Base-by-base conservation (phyloP, 2,888 invertebrate genomes). In the Dusona sp. region DNA sequence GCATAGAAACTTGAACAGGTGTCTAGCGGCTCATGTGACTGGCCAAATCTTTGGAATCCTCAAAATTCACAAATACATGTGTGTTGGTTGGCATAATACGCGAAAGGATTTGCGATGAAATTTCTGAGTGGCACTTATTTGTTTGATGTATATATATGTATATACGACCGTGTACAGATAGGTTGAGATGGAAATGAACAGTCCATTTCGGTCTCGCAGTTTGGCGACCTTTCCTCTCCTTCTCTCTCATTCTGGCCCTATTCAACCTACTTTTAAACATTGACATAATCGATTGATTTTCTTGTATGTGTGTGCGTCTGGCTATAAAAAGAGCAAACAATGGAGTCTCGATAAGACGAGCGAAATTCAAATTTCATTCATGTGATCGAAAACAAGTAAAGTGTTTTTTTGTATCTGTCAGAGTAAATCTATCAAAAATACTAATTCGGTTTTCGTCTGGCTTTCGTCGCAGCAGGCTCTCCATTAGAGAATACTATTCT, bases 311-410 rank as follows among this genome's bases (percentile, higher is more conserved):
- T 45, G 33, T 42, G 33, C 57, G 57, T 54, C 22, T 36, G 33
- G 25, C 72, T 57, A 68, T 73, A 78, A 68, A 75, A 75, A 70
- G 64, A 84, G 22, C 19, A 51, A 48, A 42, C 73, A 11, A 64
- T 19, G 6, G 61, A 25, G 48, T 42, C 42, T 64, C 72, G 64
- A 25, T n/a, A 42, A 22, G 25, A 13, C 57, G 48, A 70, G n/a
- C 33, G 65, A 67, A 65, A 80, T 80, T 75, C 22, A 77, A 80
- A 80, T 84, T 84, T 70, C 61, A 70, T 75, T 70, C 80, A 68
- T 48, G 64, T 70, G 75, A 51, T 42, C 80, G 42, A 61, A 80
- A 54, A 13, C 57, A 7, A 45, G 33, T 19, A 25, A n/a, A 38
- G 16, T 11, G 7, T 22, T 42, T 42, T 48, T 22, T 13, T 9